Conservation (phyloP, 1,140 invertebrate genomes). For the Drosophila kurseongensis region DNA sequence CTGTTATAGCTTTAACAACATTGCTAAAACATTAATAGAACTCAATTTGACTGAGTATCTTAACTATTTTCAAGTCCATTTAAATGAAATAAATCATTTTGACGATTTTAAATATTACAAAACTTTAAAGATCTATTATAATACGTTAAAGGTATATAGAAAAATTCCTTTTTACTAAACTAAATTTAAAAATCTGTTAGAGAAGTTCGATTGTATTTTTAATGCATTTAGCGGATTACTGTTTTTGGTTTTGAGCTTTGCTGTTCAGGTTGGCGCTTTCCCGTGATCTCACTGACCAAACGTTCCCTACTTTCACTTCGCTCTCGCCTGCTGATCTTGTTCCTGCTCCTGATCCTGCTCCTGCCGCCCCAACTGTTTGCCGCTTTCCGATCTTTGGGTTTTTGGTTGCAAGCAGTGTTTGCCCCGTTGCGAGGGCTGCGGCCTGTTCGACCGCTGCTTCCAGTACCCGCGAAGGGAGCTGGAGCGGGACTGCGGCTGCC, state of each 20-base stretch:
- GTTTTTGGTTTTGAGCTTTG: constrained; percentile 65
- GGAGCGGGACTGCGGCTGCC: constrained; percentile 93
- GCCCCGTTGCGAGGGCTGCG: constrained; percentile 89
- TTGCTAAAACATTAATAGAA: too few species aligned
- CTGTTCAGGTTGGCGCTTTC: constrained; percentile 62
- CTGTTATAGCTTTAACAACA: too few species aligned
- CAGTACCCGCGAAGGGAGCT: constrained; percentile 90
- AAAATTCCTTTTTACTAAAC: too few species aligned
- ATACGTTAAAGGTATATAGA: too few species aligned
- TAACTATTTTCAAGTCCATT: too few species aligned
- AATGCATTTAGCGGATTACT: constrained; percentile 22
- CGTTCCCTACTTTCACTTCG: constrained; percentile 67
- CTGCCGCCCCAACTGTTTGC: constrained; percentile 18
- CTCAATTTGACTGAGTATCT: too few species aligned
- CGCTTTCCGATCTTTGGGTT: constrained; percentile 8
- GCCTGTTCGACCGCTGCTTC: constrained; percentile 93
- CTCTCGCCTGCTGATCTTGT: constrained; percentile 55
- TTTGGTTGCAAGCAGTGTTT: constrained; percentile 62
- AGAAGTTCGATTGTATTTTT: constrained; percentile 12
- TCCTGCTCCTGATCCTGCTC: constrained; percentile 30
- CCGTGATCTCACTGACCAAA: constrained; percentile 74
- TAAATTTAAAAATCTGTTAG: not conserved
- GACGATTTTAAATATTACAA: too few species aligned
- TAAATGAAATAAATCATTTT: too few species aligned
- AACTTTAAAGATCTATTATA: too few species aligned